A percentile compares a stretch with the other conserved stretches of the same genome.
These are phyloP conservation scores for Sarcophaga rosellei DNA, from an alignment of 2,888 invertebrate species.

Conservation along the genomic window DNA sequence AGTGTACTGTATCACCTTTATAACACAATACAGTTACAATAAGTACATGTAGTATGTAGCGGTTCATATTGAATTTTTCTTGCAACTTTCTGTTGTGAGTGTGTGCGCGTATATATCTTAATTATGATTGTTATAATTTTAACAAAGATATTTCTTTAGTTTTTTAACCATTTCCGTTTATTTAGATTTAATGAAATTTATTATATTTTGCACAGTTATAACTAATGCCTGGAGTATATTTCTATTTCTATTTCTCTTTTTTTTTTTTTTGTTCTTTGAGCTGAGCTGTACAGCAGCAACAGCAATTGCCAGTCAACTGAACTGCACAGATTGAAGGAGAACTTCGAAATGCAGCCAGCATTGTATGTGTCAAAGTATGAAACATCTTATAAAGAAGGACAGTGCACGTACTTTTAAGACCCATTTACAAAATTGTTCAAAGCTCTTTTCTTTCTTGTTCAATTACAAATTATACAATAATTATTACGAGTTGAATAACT, in stretches of 20 bases:
- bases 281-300: slow-evolving; percentile 2
- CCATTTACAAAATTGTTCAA: background rate
- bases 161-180: slow-evolving; percentile 3
- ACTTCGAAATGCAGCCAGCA: slow-evolving; percentile 74
- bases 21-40: slow-evolving; percentile 53
- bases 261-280: background rate
- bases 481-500: no score
- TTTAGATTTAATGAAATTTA: slow-evolving; percentile 2
- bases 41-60: slow-evolving; percentile 50
- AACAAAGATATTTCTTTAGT: slow-evolving; percentile 4
- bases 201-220: background rate
- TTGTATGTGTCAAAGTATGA: slow-evolving; percentile 37
- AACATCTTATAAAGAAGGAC: slow-evolving; percentile 10
- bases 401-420: slow-evolving; percentile 15
- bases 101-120: background rate
- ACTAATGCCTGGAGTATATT: background rate
- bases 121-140: slow-evolving; percentile 39
- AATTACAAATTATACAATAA: no score
- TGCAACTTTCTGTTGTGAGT: background rate
- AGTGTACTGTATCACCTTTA: slow-evolving; percentile 49
- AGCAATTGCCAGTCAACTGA: slow-evolving; percentile 65
- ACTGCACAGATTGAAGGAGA: slow-evolving; percentile 75
- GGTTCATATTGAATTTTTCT: slow-evolving; percentile 46
- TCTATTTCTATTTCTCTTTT: background rate
- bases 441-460: no score